These are phyloP conservation scores for Acipenser oxyrinchus DNA, from an alignment of 2,797 vertebrate genomes.

Conservation along the genomic window DNA sequence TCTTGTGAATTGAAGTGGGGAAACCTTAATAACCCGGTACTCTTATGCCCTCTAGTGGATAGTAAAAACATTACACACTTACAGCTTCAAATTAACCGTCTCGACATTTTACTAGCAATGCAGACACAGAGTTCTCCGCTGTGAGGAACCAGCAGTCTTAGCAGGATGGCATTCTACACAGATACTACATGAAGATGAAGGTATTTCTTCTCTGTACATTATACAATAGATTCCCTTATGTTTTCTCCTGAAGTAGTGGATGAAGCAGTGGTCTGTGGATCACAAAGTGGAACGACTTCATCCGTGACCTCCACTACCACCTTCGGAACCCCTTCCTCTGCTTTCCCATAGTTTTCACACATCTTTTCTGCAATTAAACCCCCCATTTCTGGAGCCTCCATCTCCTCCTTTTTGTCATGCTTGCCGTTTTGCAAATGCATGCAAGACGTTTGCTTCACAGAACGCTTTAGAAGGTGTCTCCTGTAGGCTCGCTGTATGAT, in stretches of 20 bases:
- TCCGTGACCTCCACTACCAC: constrained; percentile 59
- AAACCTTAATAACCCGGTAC: no score
- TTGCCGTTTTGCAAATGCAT: constrained; percentile 61
- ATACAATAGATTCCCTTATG: constrained; percentile 54
- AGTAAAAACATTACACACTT: no score
- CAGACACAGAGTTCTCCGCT: neutral
- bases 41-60: no score
- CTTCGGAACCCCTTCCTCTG: constrained; percentile 32
- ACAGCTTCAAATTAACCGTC: no score
- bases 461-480: constrained; percentile 72
- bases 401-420: constrained; percentile 21
- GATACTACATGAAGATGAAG: neutral
- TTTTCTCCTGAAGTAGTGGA: constrained; percentile 24
- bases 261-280: constrained; percentile 28
- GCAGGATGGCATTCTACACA: neutral
- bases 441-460: constrained; percentile 75
- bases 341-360: constrained; percentile 64
- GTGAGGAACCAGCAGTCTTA: constrained; percentile 5
- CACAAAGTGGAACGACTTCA: constrained; percentile 57
- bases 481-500: constrained; percentile 85
- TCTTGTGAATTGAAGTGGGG: no score
- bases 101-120: no score
- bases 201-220: constrained; percentile 27
- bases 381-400: constrained; percentile 66
- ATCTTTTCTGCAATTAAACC: constrained; percentile 76